phyloP scores from a whole-genome alignment of 2,797 vertebrate genomes.

The Neosilurus mollespiculum region DNA sequence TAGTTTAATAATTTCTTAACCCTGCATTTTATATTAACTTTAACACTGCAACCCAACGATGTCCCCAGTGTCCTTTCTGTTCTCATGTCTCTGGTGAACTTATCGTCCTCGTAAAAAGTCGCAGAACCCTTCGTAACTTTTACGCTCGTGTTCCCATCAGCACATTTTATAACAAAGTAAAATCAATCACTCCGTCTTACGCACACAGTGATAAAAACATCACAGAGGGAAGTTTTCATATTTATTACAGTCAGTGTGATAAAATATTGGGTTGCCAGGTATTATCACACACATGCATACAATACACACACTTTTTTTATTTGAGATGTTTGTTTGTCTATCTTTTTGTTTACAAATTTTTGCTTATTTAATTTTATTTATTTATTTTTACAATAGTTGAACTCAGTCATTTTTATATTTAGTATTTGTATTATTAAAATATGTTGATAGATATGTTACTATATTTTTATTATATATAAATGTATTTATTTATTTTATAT shows the following conservation, averaged over 20 bases:
- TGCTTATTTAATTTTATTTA: not conserved
- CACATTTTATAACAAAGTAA: not conserved
- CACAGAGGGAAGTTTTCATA: not conserved
- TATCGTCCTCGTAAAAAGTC: not conserved
- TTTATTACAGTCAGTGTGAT: not conserved
- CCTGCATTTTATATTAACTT: conserved; percentile 3
- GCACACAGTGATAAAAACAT: not conserved
- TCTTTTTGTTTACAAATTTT: not conserved
- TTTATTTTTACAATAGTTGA: not conserved
- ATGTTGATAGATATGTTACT: too few relatives aligned
- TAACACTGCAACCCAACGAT: not conserved
- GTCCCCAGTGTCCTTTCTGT: not conserved
- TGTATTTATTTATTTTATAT: not conserved
- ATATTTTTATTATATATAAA: not conserved
- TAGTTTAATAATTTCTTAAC: conserved; percentile 3
- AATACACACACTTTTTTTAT: not conserved
- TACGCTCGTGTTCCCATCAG: not conserved
- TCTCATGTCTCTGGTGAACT: not conserved
- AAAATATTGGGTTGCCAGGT: not conserved
- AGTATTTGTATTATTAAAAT: too few relatives aligned
- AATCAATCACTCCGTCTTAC: not conserved
- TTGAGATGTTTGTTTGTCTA: not conserved
- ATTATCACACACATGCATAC: not conserved
- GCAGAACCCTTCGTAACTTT: not conserved
- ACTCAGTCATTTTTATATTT: not conserved